Evolutionary conservation across 2,888 invertebrate species (phyloP).

Genomic region (Rhimphoctona megacephalus): DNA sequence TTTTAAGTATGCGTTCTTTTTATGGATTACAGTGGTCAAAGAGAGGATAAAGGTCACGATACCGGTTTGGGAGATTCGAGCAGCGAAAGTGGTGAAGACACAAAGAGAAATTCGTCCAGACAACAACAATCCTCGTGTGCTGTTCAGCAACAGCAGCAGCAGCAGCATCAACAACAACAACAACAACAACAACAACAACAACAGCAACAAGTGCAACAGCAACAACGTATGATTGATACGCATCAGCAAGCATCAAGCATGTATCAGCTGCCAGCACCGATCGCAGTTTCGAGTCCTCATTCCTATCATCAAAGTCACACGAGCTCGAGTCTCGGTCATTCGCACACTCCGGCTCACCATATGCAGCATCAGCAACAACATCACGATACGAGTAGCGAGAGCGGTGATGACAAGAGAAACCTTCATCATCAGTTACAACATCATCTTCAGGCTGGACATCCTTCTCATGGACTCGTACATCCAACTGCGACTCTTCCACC

Average conservation of each 20-base stretch:
- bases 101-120: constrained; percentile 77
- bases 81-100: constrained; percentile 83
- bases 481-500: constrained; percentile 82
- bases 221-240: constrained; percentile 77
- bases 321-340: constrained; percentile 78
- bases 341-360: constrained; percentile 81
- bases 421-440: constrained; percentile 83
- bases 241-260: constrained; percentile 81
- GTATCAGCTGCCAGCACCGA: constrained; percentile 82
- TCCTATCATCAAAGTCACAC: constrained; percentile 82
- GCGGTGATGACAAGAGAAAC: constrained; percentile 83
- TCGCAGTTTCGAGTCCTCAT: constrained; percentile 82
- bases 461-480: constrained; percentile 81
- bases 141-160: constrained; percentile 72
- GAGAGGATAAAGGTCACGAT: constrained; percentile 82
- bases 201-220: constrained; percentile 60
- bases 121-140: constrained; percentile 72
- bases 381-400: constrained; percentile 76
- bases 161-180: constrained; percentile 74
- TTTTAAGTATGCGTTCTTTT: constrained; percentile 7
- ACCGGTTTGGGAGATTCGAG: constrained; percentile 81
- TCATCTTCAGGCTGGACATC: constrained; percentile 79
- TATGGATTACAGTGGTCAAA: constrained; percentile 79
- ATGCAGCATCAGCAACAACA: constrained; percentile 79
- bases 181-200: constrained; percentile 73